Percentiles rank a stretch among this genome's conserved stretches.
These are phyloP conservation scores for Argentina silus DNA, from an alignment of 2,797 vertebrate species.

Conservation along the genomic window DNA sequence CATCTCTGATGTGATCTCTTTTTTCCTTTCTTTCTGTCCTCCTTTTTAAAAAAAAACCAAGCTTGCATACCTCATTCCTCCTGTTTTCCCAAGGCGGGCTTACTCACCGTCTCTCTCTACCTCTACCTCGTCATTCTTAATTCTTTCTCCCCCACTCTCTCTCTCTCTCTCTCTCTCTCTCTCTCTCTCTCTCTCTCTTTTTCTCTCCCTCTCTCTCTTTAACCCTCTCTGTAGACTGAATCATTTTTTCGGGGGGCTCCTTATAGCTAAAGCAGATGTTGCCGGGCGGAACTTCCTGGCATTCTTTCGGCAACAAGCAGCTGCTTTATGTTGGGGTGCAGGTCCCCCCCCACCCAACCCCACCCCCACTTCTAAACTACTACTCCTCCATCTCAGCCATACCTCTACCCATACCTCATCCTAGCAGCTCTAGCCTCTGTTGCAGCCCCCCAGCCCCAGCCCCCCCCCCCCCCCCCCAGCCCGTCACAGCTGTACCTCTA, in stretches of 20 bases:
- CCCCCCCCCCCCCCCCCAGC: background rate
- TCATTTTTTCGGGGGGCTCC: conserved; percentile 19
- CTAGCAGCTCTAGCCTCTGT: too few species aligned
- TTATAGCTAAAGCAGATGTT: conserved; percentile 74
- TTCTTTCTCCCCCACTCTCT: conserved; percentile 44
- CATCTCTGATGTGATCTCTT: conserved; percentile 60
- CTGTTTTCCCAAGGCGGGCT: conserved; percentile 36
- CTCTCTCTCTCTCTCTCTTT: background rate
- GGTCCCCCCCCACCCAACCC: conserved; percentile 7
- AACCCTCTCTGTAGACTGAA: background rate
- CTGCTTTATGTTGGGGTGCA: conserved; percentile 49
- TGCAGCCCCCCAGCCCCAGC: background rate
- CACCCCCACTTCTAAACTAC: background rate
- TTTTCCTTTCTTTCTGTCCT: conserved; percentile 16
- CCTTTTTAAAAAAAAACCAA: conserved; percentile 56
- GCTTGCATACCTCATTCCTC: conserved; percentile 65
- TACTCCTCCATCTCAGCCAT: conserved; percentile 9
- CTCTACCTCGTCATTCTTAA: conserved; percentile 8
- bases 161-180: conserved; percentile 41
- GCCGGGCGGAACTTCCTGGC: conserved; percentile 45
- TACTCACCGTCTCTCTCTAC: background rate
- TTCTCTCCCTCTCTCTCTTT: conserved; percentile 18
- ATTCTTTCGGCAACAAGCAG: conserved; percentile 58
- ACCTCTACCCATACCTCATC: conserved; percentile 17
- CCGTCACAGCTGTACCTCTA: background rate